Base-by-base conservation (phyloP, 2,888 invertebrate species). In the Caradrina clavipalpis region DNA sequence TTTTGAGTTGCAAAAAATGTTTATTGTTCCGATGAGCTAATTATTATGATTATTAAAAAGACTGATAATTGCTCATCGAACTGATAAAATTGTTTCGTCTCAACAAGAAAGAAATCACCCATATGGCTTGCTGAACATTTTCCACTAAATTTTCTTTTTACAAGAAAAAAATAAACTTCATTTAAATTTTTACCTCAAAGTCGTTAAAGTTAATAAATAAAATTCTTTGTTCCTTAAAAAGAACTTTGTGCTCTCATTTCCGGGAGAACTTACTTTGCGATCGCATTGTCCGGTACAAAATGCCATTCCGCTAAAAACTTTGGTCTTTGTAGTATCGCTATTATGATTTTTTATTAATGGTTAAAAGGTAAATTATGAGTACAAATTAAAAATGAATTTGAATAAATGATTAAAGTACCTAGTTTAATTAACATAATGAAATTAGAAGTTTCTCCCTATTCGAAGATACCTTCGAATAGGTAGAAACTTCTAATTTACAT, bases 121-220 rank as follows among this genome's bases (percentile, higher is more conserved):
- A 67, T 45, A 15, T 55, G 31, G 35, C 21, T 55, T 39, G 21
- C 26, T 64, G 39, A 22, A 55, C 26, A 47, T 13, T 50, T 51
- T 68, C 17, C 51, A 60, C 50, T 55, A 59, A 13, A 51, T 39
- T 6, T 15, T 47, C 47, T 31, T 39, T 11, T 2, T n/a, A 45
- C 35, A 17, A 51, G 22, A 17, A 54, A 58, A 53, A 54, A 1
- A 42, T 21, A 49, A 50, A 71, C 13, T n/a, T 6, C 7, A 11
- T 71, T 57, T 47, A 62, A 56, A n/a, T 56, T 64, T 55, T 45
- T 35, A 53, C 31, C 42, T 51, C 26, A 10, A 59, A 56, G 35
- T 73, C 62, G 78, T 76, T 68, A 68, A 53, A 35, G 62, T 57
- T 31, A 53, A 57, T 78, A 68, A 77, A 76, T 57, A 57, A 63